phyloP scores from a whole-genome alignment of 1,140 invertebrate genomes.

The Drosophila kikkawai region DNA sequence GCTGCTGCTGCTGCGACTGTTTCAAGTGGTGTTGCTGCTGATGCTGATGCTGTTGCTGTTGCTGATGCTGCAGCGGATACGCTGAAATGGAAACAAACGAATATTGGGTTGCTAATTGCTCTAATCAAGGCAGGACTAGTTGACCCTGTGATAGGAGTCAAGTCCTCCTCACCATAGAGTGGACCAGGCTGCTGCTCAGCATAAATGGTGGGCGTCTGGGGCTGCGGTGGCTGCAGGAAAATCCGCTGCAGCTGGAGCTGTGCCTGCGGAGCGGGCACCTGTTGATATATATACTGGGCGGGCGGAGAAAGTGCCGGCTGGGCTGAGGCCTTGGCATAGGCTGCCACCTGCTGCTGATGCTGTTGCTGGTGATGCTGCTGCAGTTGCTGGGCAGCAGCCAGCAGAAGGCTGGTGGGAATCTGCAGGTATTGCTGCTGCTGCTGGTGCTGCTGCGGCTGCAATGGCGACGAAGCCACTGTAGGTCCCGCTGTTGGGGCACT shows the following conservation, averaged over 20 bases:
- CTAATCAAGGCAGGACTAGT: not conserved
- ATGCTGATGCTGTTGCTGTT: constrained; percentile 35
- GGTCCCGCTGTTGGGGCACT: constrained; percentile 43
- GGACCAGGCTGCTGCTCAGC: constrained; percentile 47
- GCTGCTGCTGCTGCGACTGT: constrained; percentile 45
- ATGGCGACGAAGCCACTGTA: not conserved
- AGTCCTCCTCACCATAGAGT: constrained; percentile 29
- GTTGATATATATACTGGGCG: constrained; percentile 56
- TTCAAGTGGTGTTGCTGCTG: constrained; percentile 53
- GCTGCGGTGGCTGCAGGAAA: constrained; percentile 54
- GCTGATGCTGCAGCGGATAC: constrained; percentile 63
- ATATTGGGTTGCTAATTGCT: constrained; percentile 28
- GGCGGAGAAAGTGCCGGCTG: constrained; percentile 34
- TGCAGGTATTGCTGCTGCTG: constrained; percentile 68
- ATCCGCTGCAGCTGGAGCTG: constrained; percentile 61
- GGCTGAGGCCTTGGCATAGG: constrained; percentile 46
- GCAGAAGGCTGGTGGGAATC: constrained; percentile 65
- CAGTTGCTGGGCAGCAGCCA: constrained; percentile 68
- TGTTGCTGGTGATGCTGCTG: constrained; percentile 67
- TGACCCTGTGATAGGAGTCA: too few species aligned
- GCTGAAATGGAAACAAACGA: constrained; percentile 46
- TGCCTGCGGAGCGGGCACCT: constrained; percentile 3
- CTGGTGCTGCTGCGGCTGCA: constrained; percentile 45
- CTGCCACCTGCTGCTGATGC: constrained; percentile 50
- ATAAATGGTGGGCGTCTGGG: constrained; percentile 45